Evolutionary conservation across 2,797 vertebrate genomes (phyloP), one percentile per base, ranked within the genome.

Genomic region (Lagocephalus sceleratus): DNA sequence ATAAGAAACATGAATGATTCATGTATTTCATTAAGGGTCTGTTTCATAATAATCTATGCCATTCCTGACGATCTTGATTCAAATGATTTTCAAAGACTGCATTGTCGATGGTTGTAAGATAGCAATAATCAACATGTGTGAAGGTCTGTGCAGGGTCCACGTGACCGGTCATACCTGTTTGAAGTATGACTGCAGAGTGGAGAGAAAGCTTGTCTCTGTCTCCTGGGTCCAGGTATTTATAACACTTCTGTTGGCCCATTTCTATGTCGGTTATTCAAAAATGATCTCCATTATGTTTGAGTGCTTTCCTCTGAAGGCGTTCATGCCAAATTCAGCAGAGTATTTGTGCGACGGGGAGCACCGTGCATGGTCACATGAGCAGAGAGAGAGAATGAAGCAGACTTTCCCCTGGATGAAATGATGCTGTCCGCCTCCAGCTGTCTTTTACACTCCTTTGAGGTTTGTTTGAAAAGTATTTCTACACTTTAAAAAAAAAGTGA

Each of bases 221-320:
- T 81, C 72, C 0, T 45, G 75, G 60, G 74, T 72, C 29, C 66
- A 75, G 67, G 76, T 83, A 84, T 86, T 83, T 79, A 76, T 81
- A 81, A 71, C 68, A 51, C 62, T 66, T 43, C 61, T 75, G 55
- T 57, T 25, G 67, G 63, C 79, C 78, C 64, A 73, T 79, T 81
- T 80, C 70, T 57, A 41, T 0, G 8, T 46, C 46, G 46, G 59
- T 84, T 76, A 81, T 76, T 82, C 51, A 73, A 65, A 64, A 64
- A 46, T 44, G 20, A 71, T 71, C 43, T 11, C 53, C 19, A 57
- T 69, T 61, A 40, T 66, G 61, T 53, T 50, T 54, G 70, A 61
- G 63, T 51, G 47, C 20, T 42, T 42, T 73, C 26, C 52, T 44
- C 60, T 63, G 62, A 61, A 55, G 57, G 63, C 22, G 42, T 67